A percentile compares a stretch with the other conserved stretches of the same genome.
phyloP scores from a whole-genome alignment of 2,797 vertebrate species.

The Brotula barbata region DNA sequence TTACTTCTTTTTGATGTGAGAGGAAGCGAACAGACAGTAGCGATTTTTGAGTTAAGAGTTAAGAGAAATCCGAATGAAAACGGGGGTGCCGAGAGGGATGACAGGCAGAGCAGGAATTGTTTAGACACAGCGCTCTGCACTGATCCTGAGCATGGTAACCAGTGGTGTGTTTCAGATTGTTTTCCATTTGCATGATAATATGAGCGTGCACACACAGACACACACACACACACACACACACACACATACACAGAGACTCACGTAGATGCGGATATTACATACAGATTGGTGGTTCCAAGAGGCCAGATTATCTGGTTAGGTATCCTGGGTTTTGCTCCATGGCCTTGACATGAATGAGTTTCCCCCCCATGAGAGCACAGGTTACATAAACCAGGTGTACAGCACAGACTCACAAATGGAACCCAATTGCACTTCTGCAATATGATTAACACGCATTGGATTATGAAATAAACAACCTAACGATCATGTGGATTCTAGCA shows the following conservation, averaged over 20 bases:
- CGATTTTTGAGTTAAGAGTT: slow-evolving; percentile 27
- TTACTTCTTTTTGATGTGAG: slow-evolving; percentile 48
- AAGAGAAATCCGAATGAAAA: neutral
- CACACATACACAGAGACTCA: no score
- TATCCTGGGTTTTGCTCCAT: slow-evolving; percentile 57
- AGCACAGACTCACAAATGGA: slow-evolving; percentile 69
- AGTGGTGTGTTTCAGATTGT: slow-evolving; percentile 70
- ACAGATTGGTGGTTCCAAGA: slow-evolving; percentile 51
- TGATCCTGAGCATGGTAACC: slow-evolving; percentile 65
- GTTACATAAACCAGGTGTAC: slow-evolving; percentile 73
- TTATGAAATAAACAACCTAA: slow-evolving; percentile 59
- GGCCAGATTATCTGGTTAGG: slow-evolving; percentile 65
- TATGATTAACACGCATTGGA: slow-evolving; percentile 70
- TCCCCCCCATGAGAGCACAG: slow-evolving; percentile 54
- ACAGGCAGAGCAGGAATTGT: slow-evolving; percentile 48
- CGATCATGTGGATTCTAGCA: slow-evolving; percentile 38
- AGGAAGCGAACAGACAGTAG: slow-evolving; percentile 34
- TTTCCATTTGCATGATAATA: slow-evolving; percentile 77
- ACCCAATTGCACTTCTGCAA: slow-evolving; percentile 74
- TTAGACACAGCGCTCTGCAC: slow-evolving; percentile 68
- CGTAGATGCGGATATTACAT: slow-evolving; percentile 32
- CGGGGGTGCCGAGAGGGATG: neutral
- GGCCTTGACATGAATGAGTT: slow-evolving; percentile 63
- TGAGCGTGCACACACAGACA: slow-evolving; percentile 20
- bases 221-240: neutral